Percentiles rank a stretch among this genome's conserved stretches.
These are phyloP conservation scores for Lasaia peninsularis DNA, from an alignment of 1,140 invertebrate genomes.

Conservation along the genomic window DNA sequence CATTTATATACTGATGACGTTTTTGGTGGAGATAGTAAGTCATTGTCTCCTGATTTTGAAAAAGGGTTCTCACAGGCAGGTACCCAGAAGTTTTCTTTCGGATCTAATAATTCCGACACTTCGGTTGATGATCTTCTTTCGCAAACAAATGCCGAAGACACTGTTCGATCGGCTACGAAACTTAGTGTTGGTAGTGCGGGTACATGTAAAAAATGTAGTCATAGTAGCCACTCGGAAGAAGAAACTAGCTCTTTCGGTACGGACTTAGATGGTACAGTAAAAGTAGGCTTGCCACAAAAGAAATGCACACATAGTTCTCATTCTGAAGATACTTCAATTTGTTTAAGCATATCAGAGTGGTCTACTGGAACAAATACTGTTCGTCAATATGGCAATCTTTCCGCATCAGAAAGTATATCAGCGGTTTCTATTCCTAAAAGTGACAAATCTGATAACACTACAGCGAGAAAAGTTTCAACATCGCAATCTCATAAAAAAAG, in stretches of 20 bases:
- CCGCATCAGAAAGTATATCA: constrained; percentile 80
- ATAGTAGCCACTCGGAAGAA: constrained; percentile 83
- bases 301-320: constrained; percentile 87
- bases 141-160: constrained; percentile 69
- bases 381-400: constrained; percentile 85
- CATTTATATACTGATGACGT: constrained; percentile 81
- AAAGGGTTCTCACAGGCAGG: constrained; percentile 65
- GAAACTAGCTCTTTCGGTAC: constrained; percentile 83
- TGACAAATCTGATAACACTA: constrained; percentile 79
- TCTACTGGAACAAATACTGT: constrained; percentile 89
- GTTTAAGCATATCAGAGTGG: constrained; percentile 89
- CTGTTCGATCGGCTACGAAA: constrained; percentile 54
- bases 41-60: constrained; percentile 78
- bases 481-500: constrained; percentile 67
- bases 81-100: constrained; percentile 78
- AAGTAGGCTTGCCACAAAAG: constrained; percentile 85
- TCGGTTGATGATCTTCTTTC: constrained; percentile 79
- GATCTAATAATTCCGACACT: constrained; percentile 81
- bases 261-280: constrained; percentile 87
- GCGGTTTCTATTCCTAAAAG: constrained; percentile 80
- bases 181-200: constrained; percentile 62
- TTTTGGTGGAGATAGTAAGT: constrained; percentile 79
- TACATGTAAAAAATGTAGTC: constrained; percentile 79
- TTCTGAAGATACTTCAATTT: constrained; percentile 90
- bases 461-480: constrained; percentile 61